phyloP scores from a whole-genome alignment of 1,140 invertebrate genomes.

The Drosophila sulfurigaster region DNA sequence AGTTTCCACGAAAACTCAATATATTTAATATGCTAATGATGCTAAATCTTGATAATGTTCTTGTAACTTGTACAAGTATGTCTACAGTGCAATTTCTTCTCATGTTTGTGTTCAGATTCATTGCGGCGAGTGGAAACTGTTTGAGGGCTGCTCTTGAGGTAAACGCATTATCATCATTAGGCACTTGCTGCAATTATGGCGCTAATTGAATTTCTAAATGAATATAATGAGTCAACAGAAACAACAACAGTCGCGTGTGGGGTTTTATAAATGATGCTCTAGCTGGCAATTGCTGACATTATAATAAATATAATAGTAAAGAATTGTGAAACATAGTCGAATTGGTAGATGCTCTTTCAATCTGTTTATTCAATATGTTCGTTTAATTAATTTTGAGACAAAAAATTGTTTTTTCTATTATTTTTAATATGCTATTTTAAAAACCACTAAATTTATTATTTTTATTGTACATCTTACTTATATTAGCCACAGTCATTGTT shows the following conservation, averaged over 20 bases:
- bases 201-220: conserved; percentile 80
- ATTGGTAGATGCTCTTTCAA: conserved; percentile 6
- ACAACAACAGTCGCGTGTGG: conserved; percentile 33
- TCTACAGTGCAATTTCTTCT: background rate
- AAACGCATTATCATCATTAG: conserved; percentile 77
- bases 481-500: too few relatives aligned
- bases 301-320: conserved; percentile 22
- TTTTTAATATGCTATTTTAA: too few relatives aligned
- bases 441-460: too few relatives aligned
- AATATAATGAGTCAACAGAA: conserved; percentile 77
- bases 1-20: conserved; percentile 14
- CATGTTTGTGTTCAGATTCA: background rate
- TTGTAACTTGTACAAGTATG: background rate
- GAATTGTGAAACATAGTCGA: background rate
- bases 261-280: conserved; percentile 50
- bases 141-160: conserved; percentile 35
- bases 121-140: background rate
- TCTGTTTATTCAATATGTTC: background rate
- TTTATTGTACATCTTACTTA: too few relatives aligned
- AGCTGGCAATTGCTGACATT: conserved; percentile 10
- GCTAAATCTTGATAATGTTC: conserved; percentile 24
- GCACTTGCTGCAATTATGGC: conserved; percentile 74
- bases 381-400: too few relatives aligned
- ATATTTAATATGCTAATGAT: conserved; percentile 61
- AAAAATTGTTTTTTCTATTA: too few relatives aligned